phyloP scores from a whole-genome alignment of 2,113 vertebrate genomes.

The Anoplopoma fimbria region DNA sequence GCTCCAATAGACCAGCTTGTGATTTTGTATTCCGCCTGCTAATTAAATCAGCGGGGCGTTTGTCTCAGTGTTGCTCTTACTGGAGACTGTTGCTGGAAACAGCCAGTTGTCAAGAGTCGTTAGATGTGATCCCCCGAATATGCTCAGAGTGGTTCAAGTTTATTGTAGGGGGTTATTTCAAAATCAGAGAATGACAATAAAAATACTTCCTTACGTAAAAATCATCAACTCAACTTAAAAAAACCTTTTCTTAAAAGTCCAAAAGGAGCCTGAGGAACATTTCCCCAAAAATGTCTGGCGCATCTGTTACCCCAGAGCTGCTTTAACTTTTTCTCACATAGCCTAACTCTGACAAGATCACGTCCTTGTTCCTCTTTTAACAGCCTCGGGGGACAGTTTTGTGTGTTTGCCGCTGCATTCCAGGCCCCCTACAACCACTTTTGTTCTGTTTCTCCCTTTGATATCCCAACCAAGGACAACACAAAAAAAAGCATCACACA shows the following conservation, averaged over 20 bases:
- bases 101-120: constrained; percentile 32
- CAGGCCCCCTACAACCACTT: constrained; percentile 58
- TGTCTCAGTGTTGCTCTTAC: constrained; percentile 38
- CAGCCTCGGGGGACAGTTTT: constrained; percentile 53
- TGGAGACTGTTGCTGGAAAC: constrained; percentile 55
- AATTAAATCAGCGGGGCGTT: constrained; percentile 65
- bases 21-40: constrained; percentile 45
- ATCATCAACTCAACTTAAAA: not conserved
- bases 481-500: constrained; percentile 36
- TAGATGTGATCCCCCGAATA: constrained; percentile 24
- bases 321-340: constrained; percentile 20
- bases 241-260: not conserved
- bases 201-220: not conserved
- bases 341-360: constrained; percentile 60
- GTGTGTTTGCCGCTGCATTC: constrained; percentile 64
- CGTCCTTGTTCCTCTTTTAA: constrained; percentile 59
- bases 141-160: not conserved
- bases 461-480: constrained; percentile 57
- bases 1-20: constrained; percentile 1
- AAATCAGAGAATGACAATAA: constrained; percentile 7
- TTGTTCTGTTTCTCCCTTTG: constrained; percentile 65
- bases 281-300: too few species aligned
- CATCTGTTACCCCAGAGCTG: not conserved
- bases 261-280: not conserved
- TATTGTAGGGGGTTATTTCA: not conserved